Percentiles rank a stretch among this genome's conserved stretches.
phyloP scores from a whole-genome alignment of 2,113 vertebrate species.

The Pseudorectes ferrugineus region DNA sequence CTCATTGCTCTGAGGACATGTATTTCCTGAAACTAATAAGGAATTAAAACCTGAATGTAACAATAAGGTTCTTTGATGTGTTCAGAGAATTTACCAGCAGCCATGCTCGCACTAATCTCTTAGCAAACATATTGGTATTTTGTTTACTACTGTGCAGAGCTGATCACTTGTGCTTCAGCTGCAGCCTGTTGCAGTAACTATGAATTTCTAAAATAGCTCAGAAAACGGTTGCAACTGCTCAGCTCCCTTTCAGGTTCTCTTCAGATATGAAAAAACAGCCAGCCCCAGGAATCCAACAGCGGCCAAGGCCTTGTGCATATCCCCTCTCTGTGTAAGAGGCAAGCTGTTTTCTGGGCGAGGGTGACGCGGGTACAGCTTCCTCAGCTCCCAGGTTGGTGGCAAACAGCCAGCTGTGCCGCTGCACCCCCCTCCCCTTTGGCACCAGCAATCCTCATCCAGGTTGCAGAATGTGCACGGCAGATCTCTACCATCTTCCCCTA shows the following conservation, averaged over 20 bases:
- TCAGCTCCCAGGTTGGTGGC: background rate
- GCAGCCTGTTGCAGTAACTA: background rate
- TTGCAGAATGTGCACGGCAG: background rate
- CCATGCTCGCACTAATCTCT: background rate
- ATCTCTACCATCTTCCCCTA: background rate
- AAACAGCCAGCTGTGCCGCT: fast-evolving
- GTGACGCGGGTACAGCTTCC: fast-evolving
- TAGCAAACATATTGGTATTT: background rate
- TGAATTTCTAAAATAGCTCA: background rate
- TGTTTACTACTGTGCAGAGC: background rate
- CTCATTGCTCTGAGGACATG: slow-evolving; percentile 57
- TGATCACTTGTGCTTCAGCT: background rate
- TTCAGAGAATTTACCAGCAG: slow-evolving; percentile 6
- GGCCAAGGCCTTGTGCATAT: background rate
- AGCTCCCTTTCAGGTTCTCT: background rate
- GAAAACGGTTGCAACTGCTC: background rate
- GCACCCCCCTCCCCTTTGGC: background rate
- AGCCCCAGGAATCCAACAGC: background rate
- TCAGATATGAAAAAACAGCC: background rate
- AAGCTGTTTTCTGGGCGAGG: background rate
- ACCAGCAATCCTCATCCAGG: background rate
- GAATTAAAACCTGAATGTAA: slow-evolving; percentile 48
- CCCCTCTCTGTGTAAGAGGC: background rate
- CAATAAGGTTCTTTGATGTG: slow-evolving; percentile 47
- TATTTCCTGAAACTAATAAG: slow-evolving; percentile 31